Conservation (phyloP, 2,113 vertebrate genomes). For the Gymnobelideus leadbeateri region DNA sequence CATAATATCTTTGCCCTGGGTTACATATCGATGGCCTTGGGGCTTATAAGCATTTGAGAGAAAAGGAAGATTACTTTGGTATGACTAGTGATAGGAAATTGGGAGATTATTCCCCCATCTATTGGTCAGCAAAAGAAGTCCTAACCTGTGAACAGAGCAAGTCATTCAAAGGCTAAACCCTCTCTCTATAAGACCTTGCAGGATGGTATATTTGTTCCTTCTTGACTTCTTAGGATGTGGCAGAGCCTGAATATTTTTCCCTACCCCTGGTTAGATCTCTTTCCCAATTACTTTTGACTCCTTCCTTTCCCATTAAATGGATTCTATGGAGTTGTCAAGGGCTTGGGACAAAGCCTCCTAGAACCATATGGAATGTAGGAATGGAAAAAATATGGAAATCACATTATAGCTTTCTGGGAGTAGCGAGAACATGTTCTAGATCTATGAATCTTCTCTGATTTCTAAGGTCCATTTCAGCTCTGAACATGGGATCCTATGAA, state of each 20-base stretch:
- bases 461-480: background rate
- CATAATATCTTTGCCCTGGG: too few species aligned
- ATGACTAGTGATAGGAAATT: background rate
- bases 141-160: background rate
- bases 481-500: background rate
- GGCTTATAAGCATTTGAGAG: background rate
- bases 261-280: background rate
- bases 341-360: too few species aligned
- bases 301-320: too few species aligned
- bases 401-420: background rate
- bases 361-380: too few species aligned
- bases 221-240: background rate
- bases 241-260: too few species aligned
- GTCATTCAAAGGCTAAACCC: background rate
- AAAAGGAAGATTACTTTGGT: background rate
- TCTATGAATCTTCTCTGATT: background rate
- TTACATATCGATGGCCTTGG: background rate
- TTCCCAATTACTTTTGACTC: rapidly evolving
- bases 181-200: too few species aligned
- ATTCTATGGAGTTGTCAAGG: too few species aligned
- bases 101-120: background rate
- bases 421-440: too few species aligned
- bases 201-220: background rate
- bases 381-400: background rate
- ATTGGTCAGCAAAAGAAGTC: background rate